phyloP scores from a whole-genome alignment of 2,797 vertebrate species.

The Spatula clypeata region DNA sequence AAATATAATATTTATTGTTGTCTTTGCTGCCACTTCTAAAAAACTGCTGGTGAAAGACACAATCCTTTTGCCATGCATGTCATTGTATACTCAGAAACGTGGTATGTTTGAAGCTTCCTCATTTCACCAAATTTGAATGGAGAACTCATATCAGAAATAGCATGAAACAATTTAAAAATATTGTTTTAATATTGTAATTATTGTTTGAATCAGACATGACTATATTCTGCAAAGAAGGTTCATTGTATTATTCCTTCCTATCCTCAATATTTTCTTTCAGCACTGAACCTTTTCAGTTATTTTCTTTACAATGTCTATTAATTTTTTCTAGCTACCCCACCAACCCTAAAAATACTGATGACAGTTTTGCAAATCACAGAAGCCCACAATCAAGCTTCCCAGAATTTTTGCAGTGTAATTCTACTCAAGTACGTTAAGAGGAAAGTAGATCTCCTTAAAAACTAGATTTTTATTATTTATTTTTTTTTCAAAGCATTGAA shows the following conservation, averaged over 20 bases:
- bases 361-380: background rate
- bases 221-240: background rate
- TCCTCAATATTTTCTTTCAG: background rate
- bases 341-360: background rate
- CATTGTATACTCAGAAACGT: slow-evolving; percentile 13
- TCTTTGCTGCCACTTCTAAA: slow-evolving; percentile 31
- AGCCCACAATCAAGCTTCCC: background rate
- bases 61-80: slow-evolving; percentile 9
- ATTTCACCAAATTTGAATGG: slow-evolving; percentile 69
- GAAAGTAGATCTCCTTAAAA: background rate
- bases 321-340: background rate
- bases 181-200: background rate
- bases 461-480: background rate
- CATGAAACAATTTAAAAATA: slow-evolving; percentile 18
- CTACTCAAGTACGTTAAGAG: background rate
- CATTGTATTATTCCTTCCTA: background rate
- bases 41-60: slow-evolving; percentile 50
- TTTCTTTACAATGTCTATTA: background rate
- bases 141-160: slow-evolving; percentile 47
- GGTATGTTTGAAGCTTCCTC: slow-evolving; percentile 70
- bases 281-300: background rate
- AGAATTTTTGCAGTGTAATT: background rate
- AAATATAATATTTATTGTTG: slow-evolving; percentile 1
- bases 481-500: background rate
- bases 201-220: background rate